Evolutionary conservation across 1,140 invertebrate species (phyloP), one percentile per base, ranked within the genome.

Genomic region (Cataglyphis hispanica): DNA sequence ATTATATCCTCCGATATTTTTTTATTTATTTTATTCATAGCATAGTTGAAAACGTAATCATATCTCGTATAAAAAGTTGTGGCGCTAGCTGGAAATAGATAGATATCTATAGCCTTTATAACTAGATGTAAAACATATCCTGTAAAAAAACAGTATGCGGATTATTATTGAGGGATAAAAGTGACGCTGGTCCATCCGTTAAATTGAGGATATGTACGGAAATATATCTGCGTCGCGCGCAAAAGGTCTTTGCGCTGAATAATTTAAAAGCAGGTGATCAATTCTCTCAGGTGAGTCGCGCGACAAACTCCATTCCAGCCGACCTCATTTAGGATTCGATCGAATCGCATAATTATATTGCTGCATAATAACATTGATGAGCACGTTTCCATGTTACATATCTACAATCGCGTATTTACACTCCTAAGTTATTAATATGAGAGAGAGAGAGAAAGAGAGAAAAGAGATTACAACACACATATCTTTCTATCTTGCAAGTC

Each of bases 221-320:
- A 80, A 80, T 69, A 69, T 58, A 46, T 27, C 2, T 31, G 43
- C 3, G 46, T 40, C 22, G 77, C 63, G 43, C 22, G 64, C 77
- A 46, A 69, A 80, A 80, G 61, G 63, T 80, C 77, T 69, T 80
- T 69, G 77, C 77, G 77, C 64, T 80, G 77, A 80, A 80, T 80
- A 80, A 80, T 80, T 80, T 80, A 80, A 80, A 56, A 56, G 16
- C 77, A 43, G 77, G 34, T 80, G 77, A 80, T 80, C 77, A 64
- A 80, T 80, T 69, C 77, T 40, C 76, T 56, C 77, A 80, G 77
- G 77, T 80, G 63, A 80, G 31, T 43, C 43, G 61, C 43, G 76
- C 77, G 50, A 69, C 46, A 37, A 37, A 37, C n/a, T 34, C 43
- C 58, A 56, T 80, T 69, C 22, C 64, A 31, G 64, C 40, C 77